Percentiles rank a stretch among this genome's conserved stretches.
phyloP scores from a whole-genome alignment of 2,797 vertebrate genomes.

The Amblyraja radiata region DNA sequence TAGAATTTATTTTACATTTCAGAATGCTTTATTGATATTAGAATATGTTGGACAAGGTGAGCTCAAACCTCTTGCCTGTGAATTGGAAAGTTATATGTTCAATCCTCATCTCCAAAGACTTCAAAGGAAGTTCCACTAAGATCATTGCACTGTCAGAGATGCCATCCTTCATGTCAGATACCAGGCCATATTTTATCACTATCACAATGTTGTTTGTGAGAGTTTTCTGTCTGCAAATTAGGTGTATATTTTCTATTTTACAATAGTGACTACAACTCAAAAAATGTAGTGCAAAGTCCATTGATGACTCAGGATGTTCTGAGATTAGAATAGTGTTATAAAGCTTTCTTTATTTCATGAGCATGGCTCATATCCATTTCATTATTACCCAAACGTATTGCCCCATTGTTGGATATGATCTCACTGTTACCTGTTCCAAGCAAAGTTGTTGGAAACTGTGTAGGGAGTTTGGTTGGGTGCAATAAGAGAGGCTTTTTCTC shows the following conservation, averaged over 20 bases:
- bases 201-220: background rate
- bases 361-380: background rate
- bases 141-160: background rate
- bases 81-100: background rate
- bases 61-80: background rate
- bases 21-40: background rate
- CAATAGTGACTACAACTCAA: background rate
- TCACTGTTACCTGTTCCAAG: background rate
- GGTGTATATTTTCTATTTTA: background rate
- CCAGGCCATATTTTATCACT: background rate
- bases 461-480: background rate
- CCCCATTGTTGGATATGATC: background rate
- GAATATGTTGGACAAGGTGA: background rate
- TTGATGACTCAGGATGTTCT: too few relatives aligned
- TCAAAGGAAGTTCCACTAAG: background rate
- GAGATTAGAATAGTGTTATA: background rate
- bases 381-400: background rate
- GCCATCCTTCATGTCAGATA: background rate
- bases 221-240: background rate
- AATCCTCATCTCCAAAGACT: background rate
- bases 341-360: background rate
- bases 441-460: background rate
- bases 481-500: background rate
- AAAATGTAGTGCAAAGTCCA: background rate
- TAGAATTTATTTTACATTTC: background rate